Evolutionary conservation across 2,888 invertebrate genomes (phyloP).

Genomic region (Zygaena filipendulae): DNA sequence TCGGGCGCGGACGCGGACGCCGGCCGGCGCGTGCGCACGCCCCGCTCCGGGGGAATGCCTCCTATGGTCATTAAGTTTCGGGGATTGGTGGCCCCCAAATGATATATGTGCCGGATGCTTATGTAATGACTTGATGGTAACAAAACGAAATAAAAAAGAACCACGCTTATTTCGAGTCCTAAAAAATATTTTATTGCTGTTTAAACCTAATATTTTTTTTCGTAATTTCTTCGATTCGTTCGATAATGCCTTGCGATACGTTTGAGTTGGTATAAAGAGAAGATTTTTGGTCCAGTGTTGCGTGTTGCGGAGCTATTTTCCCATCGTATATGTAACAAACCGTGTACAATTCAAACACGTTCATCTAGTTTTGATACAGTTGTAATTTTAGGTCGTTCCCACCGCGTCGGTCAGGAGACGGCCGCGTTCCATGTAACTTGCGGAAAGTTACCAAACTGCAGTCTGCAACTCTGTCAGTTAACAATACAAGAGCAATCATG

Average conservation of each 20-base stretch:
- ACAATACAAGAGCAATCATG: too few relatives aligned
- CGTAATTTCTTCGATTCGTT: too few relatives aligned
- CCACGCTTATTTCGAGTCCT: too few relatives aligned
- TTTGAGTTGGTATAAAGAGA: too few relatives aligned
- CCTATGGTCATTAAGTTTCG: slow-evolving; percentile 58
- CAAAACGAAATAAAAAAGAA: slow-evolving; percentile 24
- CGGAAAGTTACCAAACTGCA: too few relatives aligned
- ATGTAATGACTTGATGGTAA: slow-evolving; percentile 40
- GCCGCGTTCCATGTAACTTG: too few relatives aligned
- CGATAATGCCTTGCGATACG: slow-evolving; percentile 4
- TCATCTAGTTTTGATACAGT: slow-evolving; percentile 25
- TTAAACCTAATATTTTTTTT: too few relatives aligned
- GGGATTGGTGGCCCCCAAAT: slow-evolving; percentile 43
- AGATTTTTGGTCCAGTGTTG: too few relatives aligned
- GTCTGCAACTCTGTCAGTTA: too few relatives aligned
- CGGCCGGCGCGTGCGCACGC: slow-evolving; percentile 22
- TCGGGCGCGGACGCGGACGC: slow-evolving; percentile 29
- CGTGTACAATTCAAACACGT: slow-evolving; percentile 20
- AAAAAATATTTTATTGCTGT: too few relatives aligned
- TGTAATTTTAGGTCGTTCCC: slow-evolving; percentile 57
- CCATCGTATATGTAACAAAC: slow-evolving; percentile 20
- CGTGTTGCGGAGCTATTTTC: background rate
- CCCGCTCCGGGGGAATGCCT: slow-evolving; percentile 45
- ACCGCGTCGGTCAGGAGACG: slow-evolving; percentile 30
- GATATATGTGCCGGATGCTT: slow-evolving; percentile 57